These are phyloP conservation scores for Leptopilina syphax DNA, from an alignment of 2,888 invertebrate genomes.

Conservation along the genomic window DNA sequence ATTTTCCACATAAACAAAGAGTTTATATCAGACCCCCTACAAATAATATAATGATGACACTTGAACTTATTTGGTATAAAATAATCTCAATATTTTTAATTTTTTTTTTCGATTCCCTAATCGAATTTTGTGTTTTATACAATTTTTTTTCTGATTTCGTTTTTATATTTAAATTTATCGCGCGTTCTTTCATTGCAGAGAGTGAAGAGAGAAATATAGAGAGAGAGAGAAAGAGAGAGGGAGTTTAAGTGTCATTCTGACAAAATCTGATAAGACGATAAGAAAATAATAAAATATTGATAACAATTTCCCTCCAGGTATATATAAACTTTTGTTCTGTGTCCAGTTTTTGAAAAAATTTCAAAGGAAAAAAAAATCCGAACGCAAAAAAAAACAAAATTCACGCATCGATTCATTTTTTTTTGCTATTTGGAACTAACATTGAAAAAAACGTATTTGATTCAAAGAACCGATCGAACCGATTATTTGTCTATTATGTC, in stretches of 20 bases:
- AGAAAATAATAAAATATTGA: not conserved
- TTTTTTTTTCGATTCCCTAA: not conserved
- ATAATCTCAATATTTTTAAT: not conserved
- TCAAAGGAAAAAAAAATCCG: not conserved
- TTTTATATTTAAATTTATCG: too few relatives aligned
- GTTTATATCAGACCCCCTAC: conserved; percentile 64
- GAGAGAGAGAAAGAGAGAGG: too few relatives aligned
- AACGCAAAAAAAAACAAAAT: too few relatives aligned
- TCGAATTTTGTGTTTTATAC: not conserved
- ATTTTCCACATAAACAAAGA: conserved; percentile 51
- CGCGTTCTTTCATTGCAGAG: too few relatives aligned
- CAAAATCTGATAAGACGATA: not conserved
- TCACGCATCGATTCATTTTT: too few relatives aligned
- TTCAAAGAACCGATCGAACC: too few relatives aligned
- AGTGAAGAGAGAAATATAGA: too few relatives aligned
- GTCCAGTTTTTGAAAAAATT: not conserved
- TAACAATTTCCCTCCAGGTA: not conserved
- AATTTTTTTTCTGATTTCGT: too few relatives aligned
- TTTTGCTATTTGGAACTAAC: too few relatives aligned
- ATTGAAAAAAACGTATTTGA: too few relatives aligned
- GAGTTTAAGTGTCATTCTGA: conserved; percentile 5
- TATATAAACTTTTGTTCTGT: too few relatives aligned
- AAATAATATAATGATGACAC: conserved; percentile 30
- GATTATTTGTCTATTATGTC: too few relatives aligned
- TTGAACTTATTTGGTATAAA: not conserved